Conservation (phyloP, 1,140 invertebrate species). For the Drosophila seguyi region DNA sequence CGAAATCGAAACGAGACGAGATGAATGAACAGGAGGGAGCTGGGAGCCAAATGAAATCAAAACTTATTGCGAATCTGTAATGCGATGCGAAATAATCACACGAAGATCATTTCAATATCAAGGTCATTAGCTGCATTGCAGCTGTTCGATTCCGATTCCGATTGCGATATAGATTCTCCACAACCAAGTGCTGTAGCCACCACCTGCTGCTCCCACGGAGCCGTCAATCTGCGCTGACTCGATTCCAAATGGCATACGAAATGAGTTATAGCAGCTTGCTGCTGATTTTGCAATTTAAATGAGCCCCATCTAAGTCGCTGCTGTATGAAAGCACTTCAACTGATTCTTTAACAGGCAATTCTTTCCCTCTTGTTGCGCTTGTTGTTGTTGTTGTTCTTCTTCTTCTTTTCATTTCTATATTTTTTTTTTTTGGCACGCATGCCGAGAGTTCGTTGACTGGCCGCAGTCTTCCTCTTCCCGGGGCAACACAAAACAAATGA, state of each 20-base stretch:
- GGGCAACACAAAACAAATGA: slow-evolving; percentile 69
- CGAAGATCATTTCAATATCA: slow-evolving; percentile 81
- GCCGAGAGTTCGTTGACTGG: slow-evolving; percentile 70
- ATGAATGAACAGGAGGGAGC: slow-evolving; percentile 67
- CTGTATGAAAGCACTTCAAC: slow-evolving; percentile 30
- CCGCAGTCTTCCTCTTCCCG: slow-evolving; percentile 4
- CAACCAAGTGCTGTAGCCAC: slow-evolving; percentile 23
- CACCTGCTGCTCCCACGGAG: slow-evolving; percentile 35
- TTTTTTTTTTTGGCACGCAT: slow-evolving; percentile 58
- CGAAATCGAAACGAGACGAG: slow-evolving; percentile 56
- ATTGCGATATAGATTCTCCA: slow-evolving; percentile 2
- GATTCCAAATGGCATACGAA: slow-evolving; percentile 59
- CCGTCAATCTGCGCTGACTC: slow-evolving; percentile 39
- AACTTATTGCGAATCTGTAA: slow-evolving; percentile 47
- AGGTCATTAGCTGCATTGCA: slow-evolving; percentile 72
- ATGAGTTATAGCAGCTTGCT: slow-evolving; percentile 51
- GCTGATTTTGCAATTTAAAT: slow-evolving; percentile 66
- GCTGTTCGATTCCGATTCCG: slow-evolving; percentile 32
- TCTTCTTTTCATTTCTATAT: slow-evolving; percentile 21
- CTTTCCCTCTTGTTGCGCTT: neutral
- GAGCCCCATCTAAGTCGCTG: slow-evolving; percentile 29
- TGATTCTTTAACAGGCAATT: slow-evolving; percentile 17
- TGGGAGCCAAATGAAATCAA: slow-evolving; percentile 34
- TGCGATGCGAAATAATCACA: slow-evolving; percentile 34
- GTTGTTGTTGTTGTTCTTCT: slow-evolving; percentile 2